phyloP scores from a whole-genome alignment of 2,113 vertebrate genomes.

The Lampris incognitus region DNA sequence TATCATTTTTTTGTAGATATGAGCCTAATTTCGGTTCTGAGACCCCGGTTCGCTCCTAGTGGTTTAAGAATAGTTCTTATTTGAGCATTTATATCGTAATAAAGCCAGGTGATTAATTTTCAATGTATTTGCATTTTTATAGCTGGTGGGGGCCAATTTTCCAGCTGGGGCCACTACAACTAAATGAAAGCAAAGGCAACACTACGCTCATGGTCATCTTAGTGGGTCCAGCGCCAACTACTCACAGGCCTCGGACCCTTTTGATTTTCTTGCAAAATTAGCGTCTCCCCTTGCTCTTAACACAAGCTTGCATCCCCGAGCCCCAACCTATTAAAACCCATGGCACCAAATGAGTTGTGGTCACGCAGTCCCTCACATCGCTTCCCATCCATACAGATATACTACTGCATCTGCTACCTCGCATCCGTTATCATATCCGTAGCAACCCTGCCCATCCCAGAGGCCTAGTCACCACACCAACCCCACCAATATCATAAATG shows the following conservation, averaged over 20 bases:
- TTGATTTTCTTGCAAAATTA: slow-evolving; percentile 76
- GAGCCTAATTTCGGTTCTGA: no score
- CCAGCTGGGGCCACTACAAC: no score
- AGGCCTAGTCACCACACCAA: slow-evolving; percentile 79
- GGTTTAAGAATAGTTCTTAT: no score
- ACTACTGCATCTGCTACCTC: slow-evolving; percentile 54
- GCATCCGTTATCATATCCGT: slow-evolving; percentile 50
- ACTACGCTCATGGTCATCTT: no score
- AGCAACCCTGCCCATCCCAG: slow-evolving; percentile 74
- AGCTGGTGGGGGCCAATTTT: no score
- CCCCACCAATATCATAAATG: slow-evolving; percentile 84
- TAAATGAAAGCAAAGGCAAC: no score
- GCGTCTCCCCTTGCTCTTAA: slow-evolving; percentile 76
- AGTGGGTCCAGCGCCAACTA: no score
- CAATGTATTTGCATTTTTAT: no score
- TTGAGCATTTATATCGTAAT: no score
- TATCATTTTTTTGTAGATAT: no score
- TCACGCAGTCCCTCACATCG: slow-evolving; percentile 60
- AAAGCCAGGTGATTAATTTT: no score
- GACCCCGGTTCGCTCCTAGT: no score
- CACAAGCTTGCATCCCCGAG: slow-evolving; percentile 79
- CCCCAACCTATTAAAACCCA: slow-evolving; percentile 77
- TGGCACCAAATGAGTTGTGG: slow-evolving; percentile 80
- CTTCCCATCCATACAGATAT: slow-evolving; percentile 69
- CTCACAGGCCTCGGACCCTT: slow-evolving; percentile 46